Conservation (phyloP, 2,113 vertebrate species). For the Psittacula cyanocephala region DNA sequence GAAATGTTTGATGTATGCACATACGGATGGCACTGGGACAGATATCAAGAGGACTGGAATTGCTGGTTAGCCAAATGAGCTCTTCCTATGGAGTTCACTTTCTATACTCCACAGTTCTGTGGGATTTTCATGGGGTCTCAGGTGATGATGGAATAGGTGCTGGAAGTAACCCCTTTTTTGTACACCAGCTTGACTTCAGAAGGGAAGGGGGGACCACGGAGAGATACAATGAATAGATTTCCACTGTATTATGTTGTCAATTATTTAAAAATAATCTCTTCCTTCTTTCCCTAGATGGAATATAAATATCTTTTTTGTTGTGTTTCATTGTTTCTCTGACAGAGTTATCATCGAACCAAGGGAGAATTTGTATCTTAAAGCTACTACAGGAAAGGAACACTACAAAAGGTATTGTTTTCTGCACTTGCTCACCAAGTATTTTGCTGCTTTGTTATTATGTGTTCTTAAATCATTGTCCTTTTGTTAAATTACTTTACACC, state of each 20-base stretch:
- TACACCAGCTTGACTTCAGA: background rate
- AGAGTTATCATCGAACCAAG: slow-evolving; percentile 2
- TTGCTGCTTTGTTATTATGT: background rate
- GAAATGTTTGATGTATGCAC: background rate
- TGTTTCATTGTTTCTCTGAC: slow-evolving; percentile 23
- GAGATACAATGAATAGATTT: background rate
- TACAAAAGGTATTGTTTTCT: slow-evolving; percentile 42
- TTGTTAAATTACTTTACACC: background rate
- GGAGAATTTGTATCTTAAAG: slow-evolving; percentile 14
- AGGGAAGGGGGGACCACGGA: background rate
- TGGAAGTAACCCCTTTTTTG: background rate
- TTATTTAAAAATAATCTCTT: background rate
- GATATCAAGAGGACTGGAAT: background rate
- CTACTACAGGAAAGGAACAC: background rate
- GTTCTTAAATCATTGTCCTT: background rate
- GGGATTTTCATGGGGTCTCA: background rate
- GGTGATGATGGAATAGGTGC: background rate
- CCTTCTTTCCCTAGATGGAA: background rate
- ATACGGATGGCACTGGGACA: background rate
- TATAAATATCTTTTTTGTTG: background rate
- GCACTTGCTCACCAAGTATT: background rate
- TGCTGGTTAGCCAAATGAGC: background rate
- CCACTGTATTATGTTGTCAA: background rate
- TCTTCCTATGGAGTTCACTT: background rate
- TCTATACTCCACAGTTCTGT: background rate